A percentile compares a stretch with the other conserved stretches of the same genome.
Conservation (phyloP, 2,888 invertebrate genomes). For the Ferrisia virgata region DNA sequence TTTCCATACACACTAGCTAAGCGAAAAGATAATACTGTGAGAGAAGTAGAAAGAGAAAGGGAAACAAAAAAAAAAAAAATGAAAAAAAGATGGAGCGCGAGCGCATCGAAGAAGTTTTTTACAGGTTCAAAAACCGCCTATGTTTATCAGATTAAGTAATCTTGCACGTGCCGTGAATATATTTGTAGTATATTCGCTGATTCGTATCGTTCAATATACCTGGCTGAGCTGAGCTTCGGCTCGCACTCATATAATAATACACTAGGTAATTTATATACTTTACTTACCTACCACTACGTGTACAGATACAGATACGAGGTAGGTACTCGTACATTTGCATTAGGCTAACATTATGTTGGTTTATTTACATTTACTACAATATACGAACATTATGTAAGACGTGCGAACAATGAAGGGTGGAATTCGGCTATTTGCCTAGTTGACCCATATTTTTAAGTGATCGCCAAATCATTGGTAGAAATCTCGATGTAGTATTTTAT, state of each 20-base stretch:
- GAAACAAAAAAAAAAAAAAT: neutral
- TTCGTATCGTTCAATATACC: constrained; percentile 14
- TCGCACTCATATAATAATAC: neutral
- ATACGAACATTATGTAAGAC: neutral
- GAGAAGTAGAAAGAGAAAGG: too few species aligned
- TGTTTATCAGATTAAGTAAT: constrained; percentile 29
- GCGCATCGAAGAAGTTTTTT: neutral
- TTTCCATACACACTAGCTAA: too few species aligned
- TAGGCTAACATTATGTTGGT: neutral
- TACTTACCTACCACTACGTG: neutral
- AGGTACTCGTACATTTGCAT: neutral
- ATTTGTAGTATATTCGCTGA: neutral
- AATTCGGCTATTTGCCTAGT: neutral
- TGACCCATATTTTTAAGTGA: constrained; percentile 24
- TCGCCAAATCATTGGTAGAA: neutral
- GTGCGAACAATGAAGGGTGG: neutral
- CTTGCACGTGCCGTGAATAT: constrained; percentile 11
- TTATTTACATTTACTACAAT: constrained; percentile 7
- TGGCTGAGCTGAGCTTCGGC: neutral
- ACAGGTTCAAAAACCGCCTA: constrained; percentile 13
- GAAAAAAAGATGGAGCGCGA: neutral
- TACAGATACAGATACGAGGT: too few species aligned
- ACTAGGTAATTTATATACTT: neutral
- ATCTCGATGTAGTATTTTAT: neutral
- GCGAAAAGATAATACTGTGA: too few species aligned